phyloP scores from a whole-genome alignment of 2,797 vertebrate genomes.

The Malacoctenus gilli region DNA sequence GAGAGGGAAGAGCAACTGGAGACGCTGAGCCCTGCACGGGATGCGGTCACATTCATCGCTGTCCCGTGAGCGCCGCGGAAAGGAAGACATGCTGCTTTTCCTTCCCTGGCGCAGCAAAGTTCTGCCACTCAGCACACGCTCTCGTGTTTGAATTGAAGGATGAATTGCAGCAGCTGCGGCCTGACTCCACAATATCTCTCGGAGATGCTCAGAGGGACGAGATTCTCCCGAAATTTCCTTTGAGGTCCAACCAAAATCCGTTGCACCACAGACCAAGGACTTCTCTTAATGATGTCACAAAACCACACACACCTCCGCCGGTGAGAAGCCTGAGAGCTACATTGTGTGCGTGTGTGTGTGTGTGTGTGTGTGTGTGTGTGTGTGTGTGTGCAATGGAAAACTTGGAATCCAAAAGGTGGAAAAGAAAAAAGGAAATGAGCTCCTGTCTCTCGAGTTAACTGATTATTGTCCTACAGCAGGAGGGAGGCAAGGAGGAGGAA shows the following conservation, averaged over 20 bases:
- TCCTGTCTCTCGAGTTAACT: slow-evolving; percentile 28
- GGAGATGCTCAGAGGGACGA: slow-evolving; percentile 10
- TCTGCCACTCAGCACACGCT: no score
- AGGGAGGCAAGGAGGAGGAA: slow-evolving; percentile 3
- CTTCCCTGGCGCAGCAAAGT: neutral
- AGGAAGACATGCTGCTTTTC: neutral
- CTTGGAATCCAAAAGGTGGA: slow-evolving; percentile 28
- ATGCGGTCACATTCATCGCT: neutral
- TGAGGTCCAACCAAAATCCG: slow-evolving; percentile 7
- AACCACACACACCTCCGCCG: slow-evolving; percentile 22
- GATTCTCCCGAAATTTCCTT: slow-evolving; percentile 11
- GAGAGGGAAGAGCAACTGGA: neutral
- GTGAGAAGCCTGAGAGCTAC: slow-evolving; percentile 16
- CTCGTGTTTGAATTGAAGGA: slow-evolving; percentile 27
- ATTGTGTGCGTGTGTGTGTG: slow-evolving; percentile 10
- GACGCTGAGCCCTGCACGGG: neutral
- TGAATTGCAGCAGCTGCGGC: neutral
- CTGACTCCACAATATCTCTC: slow-evolving; percentile 23
- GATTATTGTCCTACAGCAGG: slow-evolving; percentile 32
- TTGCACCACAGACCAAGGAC: neutral
- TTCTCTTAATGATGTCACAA: slow-evolving; percentile 27
- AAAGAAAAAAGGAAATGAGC: slow-evolving; percentile 43
- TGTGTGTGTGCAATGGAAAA: slow-evolving; percentile 42
- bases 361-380: slow-evolving; percentile 2
- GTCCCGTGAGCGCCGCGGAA: neutral